phyloP scores from a whole-genome alignment of 1,140 invertebrate species.

The Heliconius melpomene region DNA sequence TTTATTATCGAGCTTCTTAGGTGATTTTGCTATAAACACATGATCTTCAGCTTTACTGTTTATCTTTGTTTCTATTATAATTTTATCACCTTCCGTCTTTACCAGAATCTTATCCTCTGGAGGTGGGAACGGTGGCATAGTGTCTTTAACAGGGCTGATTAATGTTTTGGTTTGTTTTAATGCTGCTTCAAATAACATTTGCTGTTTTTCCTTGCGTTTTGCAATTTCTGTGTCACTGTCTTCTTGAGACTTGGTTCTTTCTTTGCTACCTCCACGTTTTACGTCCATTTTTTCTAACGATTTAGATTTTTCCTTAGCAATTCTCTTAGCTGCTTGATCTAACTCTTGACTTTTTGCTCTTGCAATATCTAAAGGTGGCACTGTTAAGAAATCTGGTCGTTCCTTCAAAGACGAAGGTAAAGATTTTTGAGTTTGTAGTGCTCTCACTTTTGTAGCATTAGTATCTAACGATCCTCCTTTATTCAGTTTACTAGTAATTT shows the following conservation, averaged over 20 bases:
- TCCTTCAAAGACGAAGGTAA: slow-evolving; percentile 79
- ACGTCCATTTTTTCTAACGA: slow-evolving; percentile 84
- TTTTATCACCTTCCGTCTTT: slow-evolving; percentile 84
- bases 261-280: slow-evolving; percentile 83
- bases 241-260: slow-evolving; percentile 85
- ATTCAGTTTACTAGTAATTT: slow-evolving; percentile 65
- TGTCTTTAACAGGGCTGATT: slow-evolving; percentile 86
- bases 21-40: slow-evolving; percentile 86
- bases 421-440: slow-evolving; percentile 79
- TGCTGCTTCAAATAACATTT: slow-evolving; percentile 86
- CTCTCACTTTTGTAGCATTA: slow-evolving; percentile 74
- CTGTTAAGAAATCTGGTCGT: slow-evolving; percentile 78
- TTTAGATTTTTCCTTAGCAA: slow-evolving; percentile 84
- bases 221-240: slow-evolving; percentile 85
- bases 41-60: slow-evolving; percentile 84
- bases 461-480: slow-evolving; percentile 78
- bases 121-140: slow-evolving; percentile 84
- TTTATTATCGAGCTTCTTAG: slow-evolving; percentile 85
- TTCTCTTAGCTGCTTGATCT: slow-evolving; percentile 80
- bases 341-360: slow-evolving; percentile 84
- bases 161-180: slow-evolving; percentile 86
- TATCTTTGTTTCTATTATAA: slow-evolving; percentile 84
- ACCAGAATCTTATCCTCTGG: slow-evolving; percentile 85
- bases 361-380: slow-evolving; percentile 82
- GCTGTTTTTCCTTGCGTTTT: slow-evolving; percentile 86